Base-by-base conservation (phyloP, 2,888 invertebrate genomes). In the Drosophila putrida region DNA sequence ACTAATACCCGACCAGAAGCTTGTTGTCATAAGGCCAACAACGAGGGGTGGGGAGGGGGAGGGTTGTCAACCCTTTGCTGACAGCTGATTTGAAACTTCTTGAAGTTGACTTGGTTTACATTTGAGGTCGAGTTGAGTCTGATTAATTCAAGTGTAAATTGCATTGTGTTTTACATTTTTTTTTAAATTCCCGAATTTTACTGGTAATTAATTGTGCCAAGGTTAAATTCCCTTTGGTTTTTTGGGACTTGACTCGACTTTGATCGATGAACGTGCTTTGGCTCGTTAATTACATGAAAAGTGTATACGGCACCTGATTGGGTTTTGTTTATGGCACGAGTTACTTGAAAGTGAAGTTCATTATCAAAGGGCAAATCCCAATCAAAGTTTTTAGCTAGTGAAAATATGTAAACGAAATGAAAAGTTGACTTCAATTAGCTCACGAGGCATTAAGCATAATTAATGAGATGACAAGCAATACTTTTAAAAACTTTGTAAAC, bases 111-210 rank as follows among this genome's bases (percentile, higher is more conserved):
- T 78, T 69, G 36, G 51, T 65, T 72, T 61, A 61, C 60, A 81
- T 53, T 72, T 78, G 44, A n/a, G 62, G 53, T 20, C 20, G 36
- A 59, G 15, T 25, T 57, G 51, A 10, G 27, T 13, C 54, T 64
- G 80, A 82, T 77, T 80, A 78, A 73, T 80, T 83, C 76, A 75
- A 78, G 81, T 80, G 81, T 73, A 70, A 81, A 78, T 71, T 78
- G 71, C 75, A 71, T 55, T 71, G 53, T 66, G 47, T 39, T 44
- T 39, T 46, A 43, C 20, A 3, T 51, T 61, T 20, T 63, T 36
- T 38, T 67, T 54, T n/a, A 58, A 64, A 60, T 53, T 57, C 28
- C 6, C 27, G 13, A 55, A 55, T 62, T 38, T 31, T n/a, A 54
- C 51, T 64, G 63, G 28, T 64, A 64, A 74, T 64, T 67, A 74